Percentiles rank a stretch among this genome's conserved stretches.
Conservation (phyloP, 1,140 invertebrate genomes). For the Heterodera carotae region DNA sequence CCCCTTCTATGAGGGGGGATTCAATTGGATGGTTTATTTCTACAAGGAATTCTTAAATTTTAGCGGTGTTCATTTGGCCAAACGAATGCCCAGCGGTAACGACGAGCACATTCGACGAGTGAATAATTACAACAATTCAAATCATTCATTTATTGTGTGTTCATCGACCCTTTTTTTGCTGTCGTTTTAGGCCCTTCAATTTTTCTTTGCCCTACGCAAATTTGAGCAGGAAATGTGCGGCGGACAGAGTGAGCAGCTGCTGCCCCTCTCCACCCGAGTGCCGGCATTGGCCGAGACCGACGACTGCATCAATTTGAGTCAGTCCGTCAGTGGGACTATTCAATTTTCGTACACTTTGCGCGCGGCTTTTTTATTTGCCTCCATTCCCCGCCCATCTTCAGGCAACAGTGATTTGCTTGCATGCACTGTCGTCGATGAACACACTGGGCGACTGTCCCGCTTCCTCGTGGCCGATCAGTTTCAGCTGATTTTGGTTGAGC, state of each 20-base stretch:
- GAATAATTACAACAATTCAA: not conserved
- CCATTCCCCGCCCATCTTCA: constrained; percentile 69
- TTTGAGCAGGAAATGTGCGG: constrained; percentile 79
- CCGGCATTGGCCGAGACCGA: constrained; percentile 84
- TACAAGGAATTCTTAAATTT: too few relatives aligned
- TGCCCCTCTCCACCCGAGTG: constrained; percentile 85
- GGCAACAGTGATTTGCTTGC: constrained; percentile 95
- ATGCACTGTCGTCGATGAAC: constrained; percentile 87
- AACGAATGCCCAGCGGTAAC: constrained; percentile 91
- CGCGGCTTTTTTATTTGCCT: constrained; percentile 30
- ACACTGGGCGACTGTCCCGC: constrained; percentile 73
- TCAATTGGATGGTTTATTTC: too few relatives aligned
- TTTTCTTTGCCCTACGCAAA: constrained; percentile 87
- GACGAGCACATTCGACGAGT: constrained; percentile 85
- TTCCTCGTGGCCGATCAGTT: constrained; percentile 92
- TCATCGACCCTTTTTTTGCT: too few relatives aligned
- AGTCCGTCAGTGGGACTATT: constrained; percentile 66
- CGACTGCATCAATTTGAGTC: constrained; percentile 89
- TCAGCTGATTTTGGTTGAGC: constrained; percentile 93
- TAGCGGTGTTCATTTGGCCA: constrained; percentile 90
- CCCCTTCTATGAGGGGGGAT: too few relatives aligned
- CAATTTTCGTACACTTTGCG: constrained; percentile 28
- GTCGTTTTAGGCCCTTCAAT: constrained; percentile 78
- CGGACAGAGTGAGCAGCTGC: constrained; percentile 79
- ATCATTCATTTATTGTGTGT: too few relatives aligned